phyloP scores from a whole-genome alignment of 2,113 vertebrate genomes.

The Lasiurus cinereus region DNA sequence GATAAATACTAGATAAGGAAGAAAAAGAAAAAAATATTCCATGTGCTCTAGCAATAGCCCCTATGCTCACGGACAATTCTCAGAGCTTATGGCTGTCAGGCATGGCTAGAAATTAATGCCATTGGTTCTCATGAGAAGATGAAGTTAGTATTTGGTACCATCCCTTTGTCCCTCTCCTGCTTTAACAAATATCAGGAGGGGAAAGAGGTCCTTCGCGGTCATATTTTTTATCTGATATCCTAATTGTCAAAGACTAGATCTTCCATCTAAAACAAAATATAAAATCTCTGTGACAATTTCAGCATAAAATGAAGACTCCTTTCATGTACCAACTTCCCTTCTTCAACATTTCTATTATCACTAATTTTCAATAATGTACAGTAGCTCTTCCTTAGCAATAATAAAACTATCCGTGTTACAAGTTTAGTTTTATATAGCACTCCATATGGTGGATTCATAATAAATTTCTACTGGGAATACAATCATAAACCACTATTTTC shows the following conservation, averaged over 20 bases:
- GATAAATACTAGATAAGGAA: background rate
- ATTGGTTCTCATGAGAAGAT: background rate
- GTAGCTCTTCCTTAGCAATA: slow-evolving; percentile 83
- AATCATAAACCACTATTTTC: slow-evolving; percentile 90
- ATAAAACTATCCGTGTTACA: slow-evolving; percentile 85
- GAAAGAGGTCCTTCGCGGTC: background rate
- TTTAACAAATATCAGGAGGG: slow-evolving; percentile 5
- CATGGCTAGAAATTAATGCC: background rate
- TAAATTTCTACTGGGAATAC: slow-evolving; percentile 90
- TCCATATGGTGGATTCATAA: slow-evolving; percentile 90
- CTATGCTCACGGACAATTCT: background rate
- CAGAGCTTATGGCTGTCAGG: background rate
- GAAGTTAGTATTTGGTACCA: background rate
- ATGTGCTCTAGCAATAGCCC: background rate
- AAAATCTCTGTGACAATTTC: slow-evolving; percentile 61
- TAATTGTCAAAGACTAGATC: slow-evolving; percentile 58
- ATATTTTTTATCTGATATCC: background rate
- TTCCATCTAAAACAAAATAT: slow-evolving; percentile 62
- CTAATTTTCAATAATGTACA: slow-evolving; percentile 85
- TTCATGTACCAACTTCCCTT: slow-evolving; percentile 65
- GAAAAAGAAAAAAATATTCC: background rate
- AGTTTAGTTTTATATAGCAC: slow-evolving; percentile 87
- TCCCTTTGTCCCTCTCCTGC: background rate
- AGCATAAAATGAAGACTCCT: slow-evolving; percentile 65
- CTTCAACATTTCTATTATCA: slow-evolving; percentile 82